Conservation (phyloP, 2,888 invertebrate species). For the Piscicola geometra region DNA sequence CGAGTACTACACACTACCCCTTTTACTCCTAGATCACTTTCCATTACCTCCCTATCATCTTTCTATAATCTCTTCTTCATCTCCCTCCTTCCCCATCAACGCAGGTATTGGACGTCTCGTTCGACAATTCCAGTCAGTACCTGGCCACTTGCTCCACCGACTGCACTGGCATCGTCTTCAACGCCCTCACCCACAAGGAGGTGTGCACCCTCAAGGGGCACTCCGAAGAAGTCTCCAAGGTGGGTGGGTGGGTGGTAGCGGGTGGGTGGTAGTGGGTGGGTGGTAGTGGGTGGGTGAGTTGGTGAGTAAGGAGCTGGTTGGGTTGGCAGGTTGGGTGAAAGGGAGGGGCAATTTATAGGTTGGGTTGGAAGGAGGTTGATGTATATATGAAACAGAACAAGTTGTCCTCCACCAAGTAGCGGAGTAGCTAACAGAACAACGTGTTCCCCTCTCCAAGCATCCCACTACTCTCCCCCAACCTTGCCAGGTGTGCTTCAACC, state of each 20-base stretch:
- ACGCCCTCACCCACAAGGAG: constrained; percentile 58
- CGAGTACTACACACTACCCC: too few species aligned
- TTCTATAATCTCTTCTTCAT: neutral
- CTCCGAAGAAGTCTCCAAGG: constrained; percentile 57
- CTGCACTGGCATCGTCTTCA: constrained; percentile 70
- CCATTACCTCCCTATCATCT: constrained; percentile 18
- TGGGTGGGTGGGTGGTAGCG: constrained; percentile 38
- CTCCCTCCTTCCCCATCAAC: neutral
- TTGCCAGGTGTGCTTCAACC: constrained; percentile 71
- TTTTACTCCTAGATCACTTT: too few species aligned
- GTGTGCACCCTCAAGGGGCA: constrained; percentile 54
- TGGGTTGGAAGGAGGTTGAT: neutral
- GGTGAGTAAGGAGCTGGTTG: too few species aligned
- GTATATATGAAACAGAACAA: too few species aligned
- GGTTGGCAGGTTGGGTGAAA: too few species aligned
- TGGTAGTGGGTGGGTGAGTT: neutral
- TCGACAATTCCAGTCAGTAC: constrained; percentile 58
- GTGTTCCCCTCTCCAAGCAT: too few species aligned
- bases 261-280: neutral
- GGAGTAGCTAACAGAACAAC: too few species aligned
- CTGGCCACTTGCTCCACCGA: constrained; percentile 74
- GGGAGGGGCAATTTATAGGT: neutral
- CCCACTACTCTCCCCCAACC: neutral
- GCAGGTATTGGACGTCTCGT: neutral
- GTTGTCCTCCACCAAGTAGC: too few species aligned